Conservation (phyloP, 92 coral and sea anemone species). For the Muricea muricata region DNA sequence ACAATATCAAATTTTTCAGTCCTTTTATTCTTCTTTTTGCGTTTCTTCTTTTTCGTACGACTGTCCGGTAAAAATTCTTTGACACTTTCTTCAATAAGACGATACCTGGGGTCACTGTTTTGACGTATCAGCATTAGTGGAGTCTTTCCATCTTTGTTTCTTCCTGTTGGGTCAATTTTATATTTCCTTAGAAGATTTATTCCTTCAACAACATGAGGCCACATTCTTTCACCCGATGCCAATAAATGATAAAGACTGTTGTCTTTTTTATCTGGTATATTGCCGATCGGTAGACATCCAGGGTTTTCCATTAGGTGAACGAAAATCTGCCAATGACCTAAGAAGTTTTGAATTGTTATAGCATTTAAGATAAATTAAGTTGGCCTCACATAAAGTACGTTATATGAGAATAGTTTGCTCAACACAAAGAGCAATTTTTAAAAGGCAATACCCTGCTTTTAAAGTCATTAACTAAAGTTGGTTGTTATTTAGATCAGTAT, state of each 20-base stretch:
- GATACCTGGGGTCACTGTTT: slow-evolving; percentile 8
- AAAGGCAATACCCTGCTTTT: no score
- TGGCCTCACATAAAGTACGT: no score
- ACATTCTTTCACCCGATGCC: background rate
- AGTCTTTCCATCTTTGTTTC: slow-evolving; percentile 22
- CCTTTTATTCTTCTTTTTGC: background rate
- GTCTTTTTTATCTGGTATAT: background rate
- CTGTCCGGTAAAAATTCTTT: background rate
- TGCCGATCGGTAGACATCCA: background rate
- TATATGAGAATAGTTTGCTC: no score
- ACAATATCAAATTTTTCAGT: background rate
- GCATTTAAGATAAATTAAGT: no score
- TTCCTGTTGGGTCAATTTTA: slow-evolving; percentile 14
- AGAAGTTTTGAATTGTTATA: background rate
- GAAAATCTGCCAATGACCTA: slow-evolving; percentile 26
- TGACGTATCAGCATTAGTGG: slow-evolving; percentile 23
- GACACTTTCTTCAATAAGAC: slow-evolving; percentile 30
- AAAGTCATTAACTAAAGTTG: no score
- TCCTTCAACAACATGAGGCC: background rate
- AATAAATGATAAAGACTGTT: slow-evolving; percentile 31
- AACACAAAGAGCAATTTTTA: no score
- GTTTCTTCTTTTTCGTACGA: background rate
- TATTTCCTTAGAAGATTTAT: slow-evolving; percentile 12
- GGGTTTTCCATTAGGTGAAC: background rate
- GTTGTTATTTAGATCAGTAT: no score